A percentile compares a stretch with the other conserved stretches of the same genome.
Conservation (phyloP, 2,113 vertebrate genomes). For the Camelus bactrianus region DNA sequence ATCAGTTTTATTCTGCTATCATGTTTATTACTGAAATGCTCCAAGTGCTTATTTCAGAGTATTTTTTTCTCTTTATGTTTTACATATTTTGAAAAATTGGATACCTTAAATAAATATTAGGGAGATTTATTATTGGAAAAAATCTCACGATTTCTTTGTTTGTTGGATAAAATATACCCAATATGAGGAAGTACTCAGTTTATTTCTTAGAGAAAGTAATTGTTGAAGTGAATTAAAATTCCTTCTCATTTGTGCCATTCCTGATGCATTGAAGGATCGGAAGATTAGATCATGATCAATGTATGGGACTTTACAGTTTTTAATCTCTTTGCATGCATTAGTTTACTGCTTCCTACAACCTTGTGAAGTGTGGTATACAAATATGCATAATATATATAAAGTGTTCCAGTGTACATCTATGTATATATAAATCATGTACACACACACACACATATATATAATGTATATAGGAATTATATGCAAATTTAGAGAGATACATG, state of each 20-base stretch:
- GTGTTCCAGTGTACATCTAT: neutral
- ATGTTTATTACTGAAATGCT: neutral
- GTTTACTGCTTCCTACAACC: neutral
- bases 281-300: neutral
- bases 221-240: neutral
- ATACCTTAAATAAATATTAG: neutral
- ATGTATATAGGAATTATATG: neutral
- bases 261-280: neutral
- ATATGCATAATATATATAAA: neutral
- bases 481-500: neutral
- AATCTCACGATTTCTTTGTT: neutral
- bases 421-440: neutral
- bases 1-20: neutral
- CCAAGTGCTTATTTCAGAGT: neutral
- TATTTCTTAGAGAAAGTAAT: neutral
- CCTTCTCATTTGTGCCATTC: neutral
- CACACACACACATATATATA: neutral
- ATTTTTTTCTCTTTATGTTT: neutral
- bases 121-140: neutral
- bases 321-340: neutral
- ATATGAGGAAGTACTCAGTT: neutral
- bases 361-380: neutral
- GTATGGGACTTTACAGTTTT: neutral
- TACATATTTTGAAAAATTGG: neutral
- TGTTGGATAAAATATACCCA: neutral